phyloP scores from a whole-genome alignment of 2,113 vertebrate genomes.

The Uria aalge region DNA sequence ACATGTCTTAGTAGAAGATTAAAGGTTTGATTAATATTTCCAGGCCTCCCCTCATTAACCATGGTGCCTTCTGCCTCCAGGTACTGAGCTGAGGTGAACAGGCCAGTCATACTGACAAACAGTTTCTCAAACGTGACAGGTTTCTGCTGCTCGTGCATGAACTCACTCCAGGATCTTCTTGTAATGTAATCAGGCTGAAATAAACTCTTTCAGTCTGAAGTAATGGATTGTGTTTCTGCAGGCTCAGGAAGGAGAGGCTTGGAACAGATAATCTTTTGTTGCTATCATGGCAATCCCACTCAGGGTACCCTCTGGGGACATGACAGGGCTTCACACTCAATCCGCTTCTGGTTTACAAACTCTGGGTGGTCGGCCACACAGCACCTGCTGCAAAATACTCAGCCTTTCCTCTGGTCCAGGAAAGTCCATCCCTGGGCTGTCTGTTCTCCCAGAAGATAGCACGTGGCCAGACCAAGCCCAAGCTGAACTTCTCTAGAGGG shows the following conservation, averaged over 20 bases:
- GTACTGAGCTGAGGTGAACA: neutral
- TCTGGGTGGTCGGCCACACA: neutral
- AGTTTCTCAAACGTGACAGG: neutral
- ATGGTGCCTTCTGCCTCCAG: neutral
- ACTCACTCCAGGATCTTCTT: constrained; percentile 32
- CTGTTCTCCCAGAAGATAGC: neutral
- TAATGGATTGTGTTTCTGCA: constrained; percentile 74
- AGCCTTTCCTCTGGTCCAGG: neutral
- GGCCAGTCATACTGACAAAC: neutral
- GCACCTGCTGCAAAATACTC: neutral
- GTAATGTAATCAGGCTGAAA: constrained; percentile 68
- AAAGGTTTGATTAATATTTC: neutral
- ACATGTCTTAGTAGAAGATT: neutral
- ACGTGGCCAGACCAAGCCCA: neutral
- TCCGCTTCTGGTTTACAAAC: neutral
- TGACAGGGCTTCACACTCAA: neutral
- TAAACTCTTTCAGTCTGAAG: constrained; percentile 50
- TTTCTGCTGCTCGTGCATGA: neutral
- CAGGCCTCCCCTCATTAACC: neutral
- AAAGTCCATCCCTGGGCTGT: neutral
- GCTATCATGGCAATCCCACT: neutral
- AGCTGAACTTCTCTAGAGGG: neutral
- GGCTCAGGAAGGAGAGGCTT: constrained; percentile 62
- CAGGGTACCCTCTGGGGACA: neutral
- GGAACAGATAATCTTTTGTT: constrained; percentile 77